Evolutionary conservation across 2,797 vertebrate species (phyloP).

Genomic region (Botia almorhae): DNA sequence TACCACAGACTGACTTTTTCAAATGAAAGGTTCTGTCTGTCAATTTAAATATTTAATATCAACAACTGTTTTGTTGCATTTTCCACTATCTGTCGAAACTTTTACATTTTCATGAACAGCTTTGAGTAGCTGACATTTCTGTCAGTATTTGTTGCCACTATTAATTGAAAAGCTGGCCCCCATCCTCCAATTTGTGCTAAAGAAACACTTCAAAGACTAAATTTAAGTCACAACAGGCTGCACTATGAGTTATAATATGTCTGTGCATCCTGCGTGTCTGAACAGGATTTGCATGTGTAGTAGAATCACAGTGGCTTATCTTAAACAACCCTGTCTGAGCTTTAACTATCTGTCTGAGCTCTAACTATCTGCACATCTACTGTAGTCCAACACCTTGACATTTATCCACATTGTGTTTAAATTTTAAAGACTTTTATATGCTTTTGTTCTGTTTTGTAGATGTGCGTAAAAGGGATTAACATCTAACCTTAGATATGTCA

Average conservation of each 20-base stretch:
- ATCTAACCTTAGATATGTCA: neutral
- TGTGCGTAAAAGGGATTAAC: slow-evolving; percentile 7
- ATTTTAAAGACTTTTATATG: slow-evolving; percentile 17
- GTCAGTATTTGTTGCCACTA: slow-evolving; percentile 4
- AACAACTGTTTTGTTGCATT: too few species aligned
- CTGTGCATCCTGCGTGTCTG: slow-evolving; percentile 54
- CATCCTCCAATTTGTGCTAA: slow-evolving; percentile 25
- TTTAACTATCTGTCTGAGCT: too few species aligned
- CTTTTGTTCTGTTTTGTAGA: slow-evolving; percentile 34
- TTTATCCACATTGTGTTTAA: slow-evolving; percentile 44
- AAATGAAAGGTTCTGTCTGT: too few species aligned
- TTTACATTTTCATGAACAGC: slow-evolving; percentile 12
- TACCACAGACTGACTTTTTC: too few species aligned
- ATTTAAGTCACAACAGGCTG: slow-evolving; percentile 21
- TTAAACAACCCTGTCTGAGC: slow-evolving; percentile 50
- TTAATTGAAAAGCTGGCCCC: slow-evolving; percentile 34
- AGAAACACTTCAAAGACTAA: slow-evolving; percentile 27
- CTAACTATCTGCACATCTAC: slow-evolving; percentile 62
- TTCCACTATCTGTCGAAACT: too few species aligned
- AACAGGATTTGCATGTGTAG: slow-evolving; percentile 64
- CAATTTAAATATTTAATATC: too few species aligned
- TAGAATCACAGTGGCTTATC: slow-evolving; percentile 58
- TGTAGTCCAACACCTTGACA: slow-evolving; percentile 49
- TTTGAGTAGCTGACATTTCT: slow-evolving; percentile 14
- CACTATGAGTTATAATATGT: slow-evolving; percentile 56